Conservation (phyloP, 2,888 invertebrate genomes). For the Habrosyne pyritoides region DNA sequence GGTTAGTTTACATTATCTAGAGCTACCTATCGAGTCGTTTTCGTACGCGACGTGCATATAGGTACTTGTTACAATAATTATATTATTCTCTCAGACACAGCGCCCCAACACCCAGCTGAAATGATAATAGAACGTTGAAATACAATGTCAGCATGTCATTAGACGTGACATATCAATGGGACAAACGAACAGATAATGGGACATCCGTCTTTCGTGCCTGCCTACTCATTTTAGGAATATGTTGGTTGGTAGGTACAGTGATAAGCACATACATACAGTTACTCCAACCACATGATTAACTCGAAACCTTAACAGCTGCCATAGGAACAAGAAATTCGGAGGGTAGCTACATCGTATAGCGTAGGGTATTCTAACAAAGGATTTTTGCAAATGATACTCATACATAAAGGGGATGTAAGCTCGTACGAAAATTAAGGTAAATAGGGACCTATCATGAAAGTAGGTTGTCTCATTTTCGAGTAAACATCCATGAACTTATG, state of each 20-base stretch:
- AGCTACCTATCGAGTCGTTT: slow-evolving; percentile 27
- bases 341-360: too few relatives aligned
- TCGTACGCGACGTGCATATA: slow-evolving; percentile 23
- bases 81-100: slow-evolving; percentile 32
- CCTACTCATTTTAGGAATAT: slow-evolving; percentile 2
- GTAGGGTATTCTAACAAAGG: too few relatives aligned
- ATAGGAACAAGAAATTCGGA: too few relatives aligned
- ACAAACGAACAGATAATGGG: slow-evolving; percentile 57
- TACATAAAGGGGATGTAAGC: too few relatives aligned
- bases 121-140: slow-evolving; percentile 54
- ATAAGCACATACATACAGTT: neutral
- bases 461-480: too few relatives aligned
- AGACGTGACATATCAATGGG: slow-evolving; percentile 69
- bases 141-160: slow-evolving; percentile 55
- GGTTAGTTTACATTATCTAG: slow-evolving; percentile 36
- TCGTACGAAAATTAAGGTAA: too few relatives aligned
- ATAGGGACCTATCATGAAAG: too few relatives aligned
- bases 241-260: slow-evolving; percentile 9
- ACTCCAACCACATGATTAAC: neutral
- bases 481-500: too few relatives aligned
- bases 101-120: slow-evolving; percentile 40
- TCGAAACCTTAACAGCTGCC: too few relatives aligned
- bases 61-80: slow-evolving; percentile 25
- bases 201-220: slow-evolving; percentile 50
- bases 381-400: too few relatives aligned